Percentiles rank a stretch among this genome's conserved stretches.
phyloP scores from a whole-genome alignment of 2,797 vertebrate species.

The Acropternis orthonyx region DNA sequence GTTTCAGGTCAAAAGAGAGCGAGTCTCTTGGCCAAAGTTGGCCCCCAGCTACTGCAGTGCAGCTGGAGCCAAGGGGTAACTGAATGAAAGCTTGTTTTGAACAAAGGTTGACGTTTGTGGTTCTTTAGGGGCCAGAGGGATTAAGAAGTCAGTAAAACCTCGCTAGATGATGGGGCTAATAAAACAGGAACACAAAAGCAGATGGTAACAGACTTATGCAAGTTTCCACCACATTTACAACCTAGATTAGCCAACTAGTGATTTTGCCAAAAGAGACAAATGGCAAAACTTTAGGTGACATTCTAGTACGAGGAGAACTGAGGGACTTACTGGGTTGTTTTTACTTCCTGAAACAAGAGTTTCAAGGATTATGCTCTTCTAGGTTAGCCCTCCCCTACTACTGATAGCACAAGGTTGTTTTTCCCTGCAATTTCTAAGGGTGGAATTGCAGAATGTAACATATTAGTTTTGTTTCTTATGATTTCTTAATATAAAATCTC shows the following conservation, averaged over 20 bases:
- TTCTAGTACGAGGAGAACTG: not conserved
- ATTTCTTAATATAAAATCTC: not conserved
- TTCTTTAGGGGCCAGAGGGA: constrained; percentile 50
- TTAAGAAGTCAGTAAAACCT: constrained; percentile 59
- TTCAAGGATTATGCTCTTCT: not conserved
- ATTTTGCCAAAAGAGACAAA: constrained; percentile 42
- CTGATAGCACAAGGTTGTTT: not conserved
- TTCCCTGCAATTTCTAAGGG: not conserved
- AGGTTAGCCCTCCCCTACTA: not conserved
- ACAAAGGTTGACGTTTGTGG: constrained; percentile 63
- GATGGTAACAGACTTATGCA: constrained; percentile 45
- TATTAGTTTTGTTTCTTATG: not conserved
- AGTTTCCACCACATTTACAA: constrained; percentile 60
- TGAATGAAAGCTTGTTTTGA: constrained; percentile 60
- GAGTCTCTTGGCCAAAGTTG: constrained; percentile 22
- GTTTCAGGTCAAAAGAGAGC: constrained; percentile 8
- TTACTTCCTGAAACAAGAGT: not conserved
- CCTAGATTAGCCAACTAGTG: not conserved
- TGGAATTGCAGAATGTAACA: not conserved
- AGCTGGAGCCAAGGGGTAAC: constrained; percentile 52
- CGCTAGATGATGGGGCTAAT: constrained; percentile 54
- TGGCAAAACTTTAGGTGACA: constrained; percentile 42
- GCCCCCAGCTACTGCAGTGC: constrained; percentile 35
- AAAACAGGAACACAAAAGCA: constrained; percentile 54
- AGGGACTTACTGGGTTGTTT: not conserved